phyloP scores from a whole-genome alignment of 2,113 vertebrate genomes.

The Hippocampus comes region DNA sequence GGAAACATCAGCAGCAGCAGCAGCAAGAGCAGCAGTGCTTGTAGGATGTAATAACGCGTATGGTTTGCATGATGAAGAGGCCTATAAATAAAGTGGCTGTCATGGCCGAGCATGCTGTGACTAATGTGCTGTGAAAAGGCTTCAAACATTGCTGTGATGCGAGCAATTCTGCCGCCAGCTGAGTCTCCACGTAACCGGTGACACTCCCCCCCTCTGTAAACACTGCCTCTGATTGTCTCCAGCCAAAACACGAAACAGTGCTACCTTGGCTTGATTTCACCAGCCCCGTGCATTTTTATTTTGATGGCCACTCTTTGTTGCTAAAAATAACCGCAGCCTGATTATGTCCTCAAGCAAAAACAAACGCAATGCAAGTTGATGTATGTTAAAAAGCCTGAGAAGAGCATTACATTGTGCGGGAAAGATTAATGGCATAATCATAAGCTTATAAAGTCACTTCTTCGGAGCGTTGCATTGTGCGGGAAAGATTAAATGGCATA shows the following conservation, averaged over 20 bases:
- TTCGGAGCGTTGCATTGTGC: neutral
- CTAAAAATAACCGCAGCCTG: neutral
- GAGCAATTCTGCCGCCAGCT: slow-evolving; percentile 8
- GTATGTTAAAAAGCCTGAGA: neutral
- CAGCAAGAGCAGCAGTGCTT: neutral
- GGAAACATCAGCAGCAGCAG: neutral
- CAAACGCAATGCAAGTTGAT: neutral
- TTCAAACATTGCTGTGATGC: neutral
- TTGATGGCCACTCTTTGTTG: neutral
- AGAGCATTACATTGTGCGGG: neutral
- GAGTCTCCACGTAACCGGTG: neutral
- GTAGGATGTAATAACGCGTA: neutral
- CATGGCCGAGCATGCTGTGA: neutral
- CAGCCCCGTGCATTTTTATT: neutral
- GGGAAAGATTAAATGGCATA: too few species aligned
- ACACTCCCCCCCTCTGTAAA: neutral
- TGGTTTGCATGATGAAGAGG: slow-evolving; percentile 4
- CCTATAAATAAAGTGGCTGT: slow-evolving; percentile 5
- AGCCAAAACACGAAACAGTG: neutral
- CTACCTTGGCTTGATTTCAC: neutral
- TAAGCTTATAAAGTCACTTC: too few species aligned
- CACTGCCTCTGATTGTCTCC: neutral
- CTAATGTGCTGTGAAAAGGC: slow-evolving; percentile 11
- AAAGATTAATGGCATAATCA: too few species aligned
- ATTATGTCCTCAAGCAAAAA: neutral